A percentile compares a stretch with the other conserved stretches of the same genome.
Conservation (phyloP, 2,888 invertebrate species). For the Sphaerophoria rueppellii region DNA sequence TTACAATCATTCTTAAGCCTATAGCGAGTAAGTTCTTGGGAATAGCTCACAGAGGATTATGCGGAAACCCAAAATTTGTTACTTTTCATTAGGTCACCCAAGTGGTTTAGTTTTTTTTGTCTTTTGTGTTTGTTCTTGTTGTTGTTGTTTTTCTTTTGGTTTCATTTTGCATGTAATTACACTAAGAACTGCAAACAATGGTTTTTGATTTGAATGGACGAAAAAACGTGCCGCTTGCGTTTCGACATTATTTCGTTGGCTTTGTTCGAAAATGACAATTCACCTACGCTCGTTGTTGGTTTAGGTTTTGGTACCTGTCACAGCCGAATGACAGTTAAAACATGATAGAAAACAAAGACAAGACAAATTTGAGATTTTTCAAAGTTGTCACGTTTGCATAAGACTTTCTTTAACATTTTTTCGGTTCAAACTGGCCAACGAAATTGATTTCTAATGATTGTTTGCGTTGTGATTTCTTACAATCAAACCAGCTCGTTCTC, state of each 20-base stretch:
- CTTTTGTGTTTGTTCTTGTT: constrained; percentile 9
- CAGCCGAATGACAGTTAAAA: not conserved
- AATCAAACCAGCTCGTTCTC: constrained; percentile 44
- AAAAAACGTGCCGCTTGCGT: constrained; percentile 51
- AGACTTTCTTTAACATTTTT: constrained; percentile 33
- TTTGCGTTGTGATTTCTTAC: constrained; percentile 38
- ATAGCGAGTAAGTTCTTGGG: constrained; percentile 42
- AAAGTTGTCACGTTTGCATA: constrained; percentile 62
- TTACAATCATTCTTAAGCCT: constrained; percentile 32
- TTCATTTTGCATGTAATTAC: constrained; percentile 54
- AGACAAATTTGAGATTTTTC: constrained; percentile 56
- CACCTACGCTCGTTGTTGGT: not conserved
- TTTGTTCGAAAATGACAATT: constrained; percentile 30
- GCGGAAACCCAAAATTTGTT: constrained; percentile 30
- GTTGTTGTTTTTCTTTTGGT: not conserved
- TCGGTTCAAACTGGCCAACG: constrained; percentile 9
- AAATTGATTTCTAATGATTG: constrained; percentile 47
- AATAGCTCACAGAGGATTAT: constrained; percentile 57
- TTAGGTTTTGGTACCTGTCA: constrained; percentile 43
- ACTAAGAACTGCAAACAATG: constrained; percentile 56
- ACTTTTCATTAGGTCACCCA: constrained; percentile 62
- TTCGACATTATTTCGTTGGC: constrained; percentile 11
- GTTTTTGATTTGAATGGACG: constrained; percentile 5
- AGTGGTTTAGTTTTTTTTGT: constrained; percentile 44
- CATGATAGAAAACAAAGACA: constrained; percentile 9